Evolutionary conservation across 2,888 invertebrate species (phyloP).

Genomic region (Germaria angustata): DNA sequence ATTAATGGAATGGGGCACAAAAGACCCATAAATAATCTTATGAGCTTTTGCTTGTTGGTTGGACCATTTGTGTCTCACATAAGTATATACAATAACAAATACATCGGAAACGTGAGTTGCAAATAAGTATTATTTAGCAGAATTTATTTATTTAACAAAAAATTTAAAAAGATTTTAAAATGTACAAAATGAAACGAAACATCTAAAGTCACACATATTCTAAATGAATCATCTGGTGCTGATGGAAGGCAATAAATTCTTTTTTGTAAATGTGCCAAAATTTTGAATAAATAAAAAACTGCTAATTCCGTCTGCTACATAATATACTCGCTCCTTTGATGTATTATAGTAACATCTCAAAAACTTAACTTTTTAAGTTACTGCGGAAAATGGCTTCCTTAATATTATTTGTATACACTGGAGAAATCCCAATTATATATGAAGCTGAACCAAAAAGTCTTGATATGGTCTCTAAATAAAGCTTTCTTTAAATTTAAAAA

Average conservation of each 20-base stretch:
- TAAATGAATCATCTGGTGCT: constrained; percentile 61
- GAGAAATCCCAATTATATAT: no score
- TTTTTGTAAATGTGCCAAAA: constrained; percentile 59
- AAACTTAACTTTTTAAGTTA: no score
- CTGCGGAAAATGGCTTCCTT: no score
- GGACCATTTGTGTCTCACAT: constrained; percentile 12
- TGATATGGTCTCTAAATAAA: no score
- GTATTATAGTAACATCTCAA: no score
- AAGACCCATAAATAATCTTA: no score
- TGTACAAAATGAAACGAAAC: constrained; percentile 21
- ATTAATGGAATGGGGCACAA: no score
- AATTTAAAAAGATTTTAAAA: background rate
- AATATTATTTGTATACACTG: no score
- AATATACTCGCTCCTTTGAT: no score
- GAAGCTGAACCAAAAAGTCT: no score
- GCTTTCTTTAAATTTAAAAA: no score
- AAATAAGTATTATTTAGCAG: constrained; percentile 25
- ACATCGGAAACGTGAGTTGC: constrained; percentile 8
- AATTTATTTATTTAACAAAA: constrained; percentile 33
- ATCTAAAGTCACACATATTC: constrained; percentile 9
- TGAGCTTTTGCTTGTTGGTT: constrained; percentile 9
- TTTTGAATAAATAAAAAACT: constrained; percentile 46
- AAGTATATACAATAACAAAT: constrained; percentile 7
- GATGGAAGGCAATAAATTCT: constrained; percentile 29
- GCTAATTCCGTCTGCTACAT: background rate